phyloP scores from a whole-genome alignment of 2,113 vertebrate species.

The Dasypus novemcinctus region DNA sequence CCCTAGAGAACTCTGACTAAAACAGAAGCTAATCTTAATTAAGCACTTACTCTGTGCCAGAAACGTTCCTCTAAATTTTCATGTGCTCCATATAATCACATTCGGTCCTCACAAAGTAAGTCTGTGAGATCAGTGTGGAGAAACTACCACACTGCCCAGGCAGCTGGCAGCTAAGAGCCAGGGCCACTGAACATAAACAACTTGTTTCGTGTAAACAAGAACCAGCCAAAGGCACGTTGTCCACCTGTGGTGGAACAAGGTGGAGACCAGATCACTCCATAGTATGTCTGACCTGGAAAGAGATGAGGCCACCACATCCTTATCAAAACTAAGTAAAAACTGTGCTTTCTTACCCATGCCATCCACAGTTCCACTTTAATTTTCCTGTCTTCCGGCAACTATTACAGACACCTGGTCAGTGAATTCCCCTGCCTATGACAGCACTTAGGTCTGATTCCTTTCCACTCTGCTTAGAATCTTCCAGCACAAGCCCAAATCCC shows the following conservation, averaged over 20 bases:
- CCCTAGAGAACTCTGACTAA: too few relatives aligned
- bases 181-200: neutral
- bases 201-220: neutral
- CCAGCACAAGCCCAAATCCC: neutral
- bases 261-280: neutral
- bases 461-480: neutral
- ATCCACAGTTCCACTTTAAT: neutral
- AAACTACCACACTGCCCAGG: neutral
- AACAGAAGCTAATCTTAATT: neutral
- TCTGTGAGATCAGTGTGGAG: neutral
- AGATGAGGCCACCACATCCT: neutral
- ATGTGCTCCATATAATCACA: neutral
- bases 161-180: neutral
- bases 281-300: neutral
- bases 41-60: neutral
- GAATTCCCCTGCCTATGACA: neutral
- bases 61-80: neutral
- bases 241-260: neutral
- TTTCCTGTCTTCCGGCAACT: neutral
- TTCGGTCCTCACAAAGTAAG: neutral
- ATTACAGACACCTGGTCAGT: neutral
- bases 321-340: neutral
- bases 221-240: neutral
- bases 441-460: neutral
- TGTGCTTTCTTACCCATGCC: neutral